Evolutionary conservation across 2,797 vertebrate genomes (phyloP).

Genomic region (Pelobates cultripes): DNA sequence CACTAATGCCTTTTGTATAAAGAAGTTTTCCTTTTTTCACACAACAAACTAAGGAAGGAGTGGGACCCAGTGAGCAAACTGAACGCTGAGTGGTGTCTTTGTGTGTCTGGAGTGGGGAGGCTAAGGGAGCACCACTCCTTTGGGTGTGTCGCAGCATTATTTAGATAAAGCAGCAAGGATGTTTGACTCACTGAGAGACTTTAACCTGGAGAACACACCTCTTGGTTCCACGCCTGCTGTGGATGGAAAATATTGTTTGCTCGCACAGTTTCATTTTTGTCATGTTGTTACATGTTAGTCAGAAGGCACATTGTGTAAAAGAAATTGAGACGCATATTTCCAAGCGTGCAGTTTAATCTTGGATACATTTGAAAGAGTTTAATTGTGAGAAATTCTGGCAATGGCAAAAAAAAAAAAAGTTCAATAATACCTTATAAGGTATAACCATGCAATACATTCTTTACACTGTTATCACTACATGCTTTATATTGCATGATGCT

Average conservation of each 20-base stretch:
- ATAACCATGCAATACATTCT: too few relatives aligned
- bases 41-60: neutral
- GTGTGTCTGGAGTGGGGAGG: slow-evolving; percentile 52
- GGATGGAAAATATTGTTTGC: slow-evolving; percentile 65
- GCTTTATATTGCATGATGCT: too few relatives aligned
- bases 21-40: neutral
- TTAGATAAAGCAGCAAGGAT: slow-evolving; percentile 53
- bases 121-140: slow-evolving; percentile 62
- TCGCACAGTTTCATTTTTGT: slow-evolving; percentile 55
- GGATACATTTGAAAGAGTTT: neutral
- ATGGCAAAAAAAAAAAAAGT: neutral
- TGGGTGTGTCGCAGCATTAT: slow-evolving; percentile 67
- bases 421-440: too few relatives aligned
- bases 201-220: slow-evolving; percentile 66
- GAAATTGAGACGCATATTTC: neutral
- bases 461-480: too few relatives aligned
- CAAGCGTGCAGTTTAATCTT: neutral
- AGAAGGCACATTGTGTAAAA: slow-evolving; percentile 48
- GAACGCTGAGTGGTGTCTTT: neutral
- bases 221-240: slow-evolving; percentile 60
- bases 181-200: slow-evolving; percentile 70
- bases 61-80: neutral
- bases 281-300: slow-evolving; percentile 68
- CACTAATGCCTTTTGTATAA: neutral
- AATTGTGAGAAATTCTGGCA: slow-evolving; percentile 6